Percentiles rank a stretch among this genome's conserved stretches.
Conservation (phyloP, 2,113 vertebrate species). For the Lagopus muta region DNA sequence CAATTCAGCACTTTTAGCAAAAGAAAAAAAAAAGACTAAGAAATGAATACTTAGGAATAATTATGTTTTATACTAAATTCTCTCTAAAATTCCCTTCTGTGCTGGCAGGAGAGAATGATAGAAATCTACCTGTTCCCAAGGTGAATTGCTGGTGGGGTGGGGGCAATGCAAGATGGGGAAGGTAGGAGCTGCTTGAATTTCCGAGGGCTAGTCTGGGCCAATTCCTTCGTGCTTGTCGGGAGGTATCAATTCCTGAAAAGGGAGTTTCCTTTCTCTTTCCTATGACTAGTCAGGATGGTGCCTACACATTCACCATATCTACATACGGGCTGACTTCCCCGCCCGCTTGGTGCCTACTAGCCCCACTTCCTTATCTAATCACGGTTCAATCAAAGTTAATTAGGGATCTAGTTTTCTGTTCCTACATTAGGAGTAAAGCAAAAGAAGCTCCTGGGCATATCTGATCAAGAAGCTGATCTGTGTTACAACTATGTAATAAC, state of each 20-base stretch:
- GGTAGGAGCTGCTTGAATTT: conserved; percentile 48
- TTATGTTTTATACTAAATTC: not conserved
- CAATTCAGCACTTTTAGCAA: not conserved
- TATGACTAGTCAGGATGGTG: conserved; percentile 69
- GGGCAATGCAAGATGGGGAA: conserved; percentile 47
- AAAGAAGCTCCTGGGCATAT: conserved; percentile 75
- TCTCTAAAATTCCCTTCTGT: not conserved
- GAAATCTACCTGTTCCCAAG: conserved; percentile 51
- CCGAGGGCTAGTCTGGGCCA: conserved; percentile 64
- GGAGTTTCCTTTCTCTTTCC: conserved; percentile 73
- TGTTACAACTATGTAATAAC: conserved; percentile 74
- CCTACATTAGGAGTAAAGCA: conserved; percentile 66
- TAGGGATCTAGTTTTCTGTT: conserved; percentile 71
- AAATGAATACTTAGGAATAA: not conserved
- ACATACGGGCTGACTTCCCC: conserved; percentile 61
- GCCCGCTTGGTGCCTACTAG: conserved; percentile 71
- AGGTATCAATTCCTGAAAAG: conserved; percentile 74
- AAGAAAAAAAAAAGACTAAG: not conserved
- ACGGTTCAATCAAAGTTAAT: conserved; percentile 73
- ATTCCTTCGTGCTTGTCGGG: conserved; percentile 62
- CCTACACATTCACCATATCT: conserved; percentile 62
- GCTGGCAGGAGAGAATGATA: conserved; percentile 7
- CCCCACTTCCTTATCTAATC: conserved; percentile 74
- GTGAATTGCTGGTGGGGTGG: conserved; percentile 43
- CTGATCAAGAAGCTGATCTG: conserved; percentile 72